A percentile compares a stretch with the other conserved stretches of the same genome.
These are phyloP conservation scores for Mus spretus DNA, from an alignment of 2,797 vertebrate species.

Conservation along the genomic window DNA sequence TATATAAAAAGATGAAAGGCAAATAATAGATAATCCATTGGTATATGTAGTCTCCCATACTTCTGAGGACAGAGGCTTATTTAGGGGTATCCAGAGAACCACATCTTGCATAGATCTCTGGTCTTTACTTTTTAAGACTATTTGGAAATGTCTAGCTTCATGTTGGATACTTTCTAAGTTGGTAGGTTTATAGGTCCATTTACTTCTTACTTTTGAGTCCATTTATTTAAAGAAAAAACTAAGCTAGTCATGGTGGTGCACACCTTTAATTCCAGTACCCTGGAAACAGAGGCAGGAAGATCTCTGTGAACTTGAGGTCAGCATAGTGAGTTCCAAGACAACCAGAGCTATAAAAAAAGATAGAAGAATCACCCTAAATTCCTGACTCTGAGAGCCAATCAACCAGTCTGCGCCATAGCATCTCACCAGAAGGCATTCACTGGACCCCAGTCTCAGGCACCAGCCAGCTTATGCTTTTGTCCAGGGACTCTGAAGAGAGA, in stretches of 20 bases:
- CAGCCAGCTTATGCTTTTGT: too few relatives aligned
- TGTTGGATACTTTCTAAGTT: background rate
- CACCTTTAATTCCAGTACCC: background rate
- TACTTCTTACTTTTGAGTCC: slow-evolving; percentile 18
- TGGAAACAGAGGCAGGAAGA: background rate
- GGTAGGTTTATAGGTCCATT: background rate
- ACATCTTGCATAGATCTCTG: background rate
- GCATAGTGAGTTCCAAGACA: background rate
- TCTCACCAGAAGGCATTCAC: too few relatives aligned
- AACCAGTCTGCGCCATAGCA: too few relatives aligned
- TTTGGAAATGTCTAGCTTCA: background rate
- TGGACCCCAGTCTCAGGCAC: too few relatives aligned
- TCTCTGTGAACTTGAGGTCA: background rate
- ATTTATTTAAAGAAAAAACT: background rate
- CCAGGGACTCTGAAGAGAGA: too few relatives aligned
- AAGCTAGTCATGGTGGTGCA: too few relatives aligned
- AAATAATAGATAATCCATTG: background rate
- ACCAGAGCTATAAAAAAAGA: too few relatives aligned
- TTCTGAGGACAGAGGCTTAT: background rate
- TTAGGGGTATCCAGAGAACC: background rate
- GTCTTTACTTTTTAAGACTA: background rate
- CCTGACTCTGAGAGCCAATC: too few relatives aligned
- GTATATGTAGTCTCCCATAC: background rate
- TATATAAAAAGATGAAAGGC: background rate
- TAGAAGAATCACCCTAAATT: too few relatives aligned